phyloP scores from a whole-genome alignment of 1,140 invertebrate genomes.

The Frieseomelitta varia region DNA sequence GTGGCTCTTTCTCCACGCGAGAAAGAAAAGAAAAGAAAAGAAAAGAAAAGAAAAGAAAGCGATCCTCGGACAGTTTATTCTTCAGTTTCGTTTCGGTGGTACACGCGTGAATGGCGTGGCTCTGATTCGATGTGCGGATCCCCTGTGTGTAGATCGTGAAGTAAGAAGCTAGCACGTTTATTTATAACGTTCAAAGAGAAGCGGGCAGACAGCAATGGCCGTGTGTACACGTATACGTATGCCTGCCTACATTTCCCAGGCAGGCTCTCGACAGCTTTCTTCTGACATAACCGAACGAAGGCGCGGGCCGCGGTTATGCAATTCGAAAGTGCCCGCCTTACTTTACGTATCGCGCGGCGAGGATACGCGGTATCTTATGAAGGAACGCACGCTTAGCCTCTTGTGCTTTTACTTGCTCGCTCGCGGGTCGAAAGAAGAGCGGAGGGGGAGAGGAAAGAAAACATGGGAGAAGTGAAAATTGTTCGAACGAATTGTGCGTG shows the following conservation, averaged over 20 bases:
- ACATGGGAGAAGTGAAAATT: constrained; percentile 17
- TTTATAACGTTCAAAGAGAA: constrained; percentile 72
- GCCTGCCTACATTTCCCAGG: constrained; percentile 78
- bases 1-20: neutral
- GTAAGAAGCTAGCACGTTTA: constrained; percentile 66
- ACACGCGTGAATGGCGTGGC: constrained; percentile 20
- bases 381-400: constrained; percentile 55
- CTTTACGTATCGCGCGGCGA: constrained; percentile 76
- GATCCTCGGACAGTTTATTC: neutral
- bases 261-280: constrained; percentile 79
- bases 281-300: constrained; percentile 82
- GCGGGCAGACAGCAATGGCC: constrained; percentile 44
- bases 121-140: neutral
- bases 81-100: constrained; percentile 18
- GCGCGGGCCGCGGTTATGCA: constrained; percentile 80
- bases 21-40: neutral
- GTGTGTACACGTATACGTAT: constrained; percentile 34
- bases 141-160: constrained; percentile 17
- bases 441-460: neutral
- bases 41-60: too few relatives aligned
- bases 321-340: constrained; percentile 82
- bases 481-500: constrained; percentile 12
- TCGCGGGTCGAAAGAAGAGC: neutral
- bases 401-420: constrained; percentile 52
- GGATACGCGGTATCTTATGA: constrained; percentile 58